Evolutionary conservation across 1,140 invertebrate genomes (phyloP).

Genomic region (Coenobita brevimanus): DNA sequence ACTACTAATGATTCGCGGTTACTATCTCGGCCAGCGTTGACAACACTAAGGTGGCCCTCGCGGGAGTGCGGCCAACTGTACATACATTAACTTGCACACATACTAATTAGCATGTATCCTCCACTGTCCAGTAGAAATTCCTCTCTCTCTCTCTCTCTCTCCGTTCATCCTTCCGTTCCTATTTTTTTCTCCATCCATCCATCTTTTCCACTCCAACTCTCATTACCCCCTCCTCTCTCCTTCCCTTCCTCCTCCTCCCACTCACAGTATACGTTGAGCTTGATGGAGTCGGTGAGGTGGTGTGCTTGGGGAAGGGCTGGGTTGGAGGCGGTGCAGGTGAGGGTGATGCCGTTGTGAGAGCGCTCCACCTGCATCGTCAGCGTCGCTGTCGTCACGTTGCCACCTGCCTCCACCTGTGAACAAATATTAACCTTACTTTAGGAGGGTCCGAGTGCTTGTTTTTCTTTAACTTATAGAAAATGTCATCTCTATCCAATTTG

Average conservation of each 20-base stretch:
- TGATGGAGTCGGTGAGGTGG: conserved; percentile 26
- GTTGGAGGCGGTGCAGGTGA: conserved; percentile 39
- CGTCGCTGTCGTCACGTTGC: conserved; percentile 38
- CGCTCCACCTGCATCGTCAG: conserved; percentile 27
- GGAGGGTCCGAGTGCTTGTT: background rate
- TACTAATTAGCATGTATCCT: no score
- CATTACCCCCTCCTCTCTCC: no score
- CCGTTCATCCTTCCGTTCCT: background rate
- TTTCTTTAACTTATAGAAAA: background rate
- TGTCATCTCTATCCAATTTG: no score
- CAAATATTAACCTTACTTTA: background rate
- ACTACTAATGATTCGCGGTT: no score
- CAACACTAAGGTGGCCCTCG: no score
- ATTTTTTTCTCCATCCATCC: background rate
- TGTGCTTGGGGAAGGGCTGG: conserved; percentile 7
- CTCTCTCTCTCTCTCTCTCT: background rate
- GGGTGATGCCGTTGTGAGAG: conserved; percentile 18
- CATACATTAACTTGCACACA: no score
- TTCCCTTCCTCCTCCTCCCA: no score
- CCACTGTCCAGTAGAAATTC: background rate
- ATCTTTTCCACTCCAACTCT: background rate
- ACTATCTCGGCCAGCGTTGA: no score
- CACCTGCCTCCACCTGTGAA: conserved; percentile 17
- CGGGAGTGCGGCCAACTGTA: no score
- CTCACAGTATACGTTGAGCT: conserved; percentile 31